Percentiles rank a stretch among this genome's conserved stretches.
Evolutionary conservation across 2,888 invertebrate species (phyloP).

Genomic region (Hetaerina titia): DNA sequence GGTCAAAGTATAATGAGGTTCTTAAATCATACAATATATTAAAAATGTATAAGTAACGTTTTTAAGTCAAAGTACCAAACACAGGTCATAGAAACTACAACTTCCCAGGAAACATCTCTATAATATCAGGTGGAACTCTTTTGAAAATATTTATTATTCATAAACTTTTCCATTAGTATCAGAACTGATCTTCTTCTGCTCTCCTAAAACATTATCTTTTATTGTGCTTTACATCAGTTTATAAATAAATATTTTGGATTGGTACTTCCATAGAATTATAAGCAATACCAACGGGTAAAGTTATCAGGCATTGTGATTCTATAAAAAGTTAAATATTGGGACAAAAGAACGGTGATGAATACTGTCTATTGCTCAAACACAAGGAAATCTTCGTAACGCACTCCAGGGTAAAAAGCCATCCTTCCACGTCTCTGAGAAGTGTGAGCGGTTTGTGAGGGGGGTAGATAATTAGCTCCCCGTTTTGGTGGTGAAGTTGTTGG

Average conservation of each 20-base stretch:
- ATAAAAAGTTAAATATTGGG: background rate
- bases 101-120: background rate
- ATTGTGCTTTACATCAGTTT: background rate
- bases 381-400: constrained; percentile 6
- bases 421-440: constrained; percentile 19
- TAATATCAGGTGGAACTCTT: background rate
- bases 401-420: constrained; percentile 31
- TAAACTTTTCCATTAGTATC: background rate
- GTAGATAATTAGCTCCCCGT: background rate
- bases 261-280: background rate
- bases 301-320: background rate
- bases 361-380: constrained; percentile 48
- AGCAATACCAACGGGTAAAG: background rate
- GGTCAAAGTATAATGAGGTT: background rate
- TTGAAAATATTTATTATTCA: background rate
- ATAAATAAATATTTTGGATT: constrained; percentile 6
- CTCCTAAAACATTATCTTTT: background rate
- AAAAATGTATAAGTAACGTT: background rate
- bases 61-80: background rate
- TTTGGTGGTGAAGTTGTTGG: background rate
- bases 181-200: background rate
- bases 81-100: background rate
- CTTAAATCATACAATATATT: constrained; percentile 10
- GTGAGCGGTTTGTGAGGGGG: background rate
- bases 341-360: background rate